Base-by-base conservation (phyloP, 2,888 invertebrate genomes). In the Neoscelio sp. region DNA sequence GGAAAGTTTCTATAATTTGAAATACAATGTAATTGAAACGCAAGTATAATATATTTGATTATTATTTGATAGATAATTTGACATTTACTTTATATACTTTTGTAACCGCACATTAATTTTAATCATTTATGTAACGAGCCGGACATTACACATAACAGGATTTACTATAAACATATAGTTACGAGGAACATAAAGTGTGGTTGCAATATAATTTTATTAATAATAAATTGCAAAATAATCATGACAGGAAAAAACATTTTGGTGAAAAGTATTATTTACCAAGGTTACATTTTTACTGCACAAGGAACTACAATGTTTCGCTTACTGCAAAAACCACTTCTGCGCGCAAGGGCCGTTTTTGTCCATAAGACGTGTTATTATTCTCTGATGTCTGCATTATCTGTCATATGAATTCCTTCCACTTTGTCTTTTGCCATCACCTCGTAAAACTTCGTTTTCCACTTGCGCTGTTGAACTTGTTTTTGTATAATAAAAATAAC, bases 11-110 rank as follows among this genome's bases (percentile, higher is more conserved):
- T 15, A 12, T 7, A 48, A 28, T 28, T 52, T n/a, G 52, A 33
- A 35, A 20, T 35, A 52, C 33, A 20, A 10, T 4, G 20, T 52
- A 52, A 52, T 52, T 52, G 52, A 52, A 52, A 48, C 28, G 17
- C 40, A n/a, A 40, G 58, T 42, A 42, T 58, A 18, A 58, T 58
- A 58, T 58, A 42, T 58, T 58, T 42, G 58, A 58, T 58, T 30
- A 58, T 58, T 40, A 18, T 15, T 30, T 58, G 42, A 58, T 58
- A 17, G 42, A 58, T 58, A 42, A 58, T 58, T 42, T 58, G 58
- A 58, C 58, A 58, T 58, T 58, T 58, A 42, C 10, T 58, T n/a
- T 54, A 10, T 42, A 17, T 42, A 42, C 58, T 42, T 28, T 58
- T 58, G 58, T 54, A 54, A 38, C 13, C 30, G 15, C 30, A 28